phyloP scores from a whole-genome alignment of 1,140 invertebrate genomes.

The Bombus vancouverensis region DNA sequence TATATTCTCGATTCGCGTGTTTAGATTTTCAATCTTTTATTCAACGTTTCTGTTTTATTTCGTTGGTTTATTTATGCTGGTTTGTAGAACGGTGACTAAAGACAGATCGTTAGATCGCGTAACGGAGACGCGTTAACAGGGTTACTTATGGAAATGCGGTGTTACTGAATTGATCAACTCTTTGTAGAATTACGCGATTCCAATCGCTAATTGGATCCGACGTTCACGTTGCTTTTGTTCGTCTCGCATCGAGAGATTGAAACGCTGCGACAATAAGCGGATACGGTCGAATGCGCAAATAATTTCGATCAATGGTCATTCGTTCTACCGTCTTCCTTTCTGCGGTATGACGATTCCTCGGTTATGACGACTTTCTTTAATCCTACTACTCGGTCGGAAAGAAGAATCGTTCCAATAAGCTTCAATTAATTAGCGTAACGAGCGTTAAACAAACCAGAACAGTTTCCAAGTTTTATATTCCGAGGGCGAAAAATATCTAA shows the following conservation, averaged over 20 bases:
- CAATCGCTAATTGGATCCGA: constrained; percentile 6
- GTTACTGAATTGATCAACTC: constrained; percentile 19
- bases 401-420: not conserved
- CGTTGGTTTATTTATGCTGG: not conserved
- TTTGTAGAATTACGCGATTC: constrained; percentile 3
- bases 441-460: no score
- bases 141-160: constrained; percentile 17
- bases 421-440: not conserved
- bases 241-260: not conserved
- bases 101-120: not conserved
- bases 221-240: not conserved
- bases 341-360: not conserved
- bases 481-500: no score
- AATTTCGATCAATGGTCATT: not conserved
- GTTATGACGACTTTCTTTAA: no score
- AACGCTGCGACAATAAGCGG: constrained; percentile 3
- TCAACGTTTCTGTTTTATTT: not conserved
- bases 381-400: not conserved
- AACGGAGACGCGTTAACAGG: no score
- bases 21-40: not conserved
- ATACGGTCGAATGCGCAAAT: not conserved
- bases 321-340: not conserved
- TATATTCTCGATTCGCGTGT: not conserved
- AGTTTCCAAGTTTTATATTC: not conserved
- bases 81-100: not conserved